These are phyloP conservation scores for Vanessa atalanta DNA, from an alignment of 1,140 invertebrate species.

Conservation along the genomic window DNA sequence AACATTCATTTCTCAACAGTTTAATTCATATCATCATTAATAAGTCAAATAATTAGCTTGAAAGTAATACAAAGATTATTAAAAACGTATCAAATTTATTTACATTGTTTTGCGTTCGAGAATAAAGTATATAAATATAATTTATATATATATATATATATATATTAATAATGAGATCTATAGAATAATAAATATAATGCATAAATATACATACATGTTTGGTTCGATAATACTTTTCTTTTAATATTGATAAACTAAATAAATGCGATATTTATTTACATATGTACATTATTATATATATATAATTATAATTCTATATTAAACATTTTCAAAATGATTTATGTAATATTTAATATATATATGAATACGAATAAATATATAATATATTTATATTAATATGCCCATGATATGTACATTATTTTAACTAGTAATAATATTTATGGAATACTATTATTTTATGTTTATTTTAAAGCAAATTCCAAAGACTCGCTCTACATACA, in stretches of 20 bases:
- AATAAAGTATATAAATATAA: constrained; percentile 32
- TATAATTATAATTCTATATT: constrained; percentile 36
- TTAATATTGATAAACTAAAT: constrained; percentile 51
- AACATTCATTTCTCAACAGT: constrained; percentile 49
- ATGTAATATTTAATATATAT: constrained; percentile 25
- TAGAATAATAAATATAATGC: constrained; percentile 26
- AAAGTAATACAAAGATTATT: constrained; percentile 41
- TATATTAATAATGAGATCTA: constrained; percentile 40
- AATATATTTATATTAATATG: constrained; percentile 38
- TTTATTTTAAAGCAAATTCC: constrained; percentile 65
- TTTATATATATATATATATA: constrained; percentile 28
- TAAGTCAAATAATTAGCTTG: constrained; percentile 51
- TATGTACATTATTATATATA: constrained; percentile 56
- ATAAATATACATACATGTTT: constrained; percentile 13
- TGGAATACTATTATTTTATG: constrained; percentile 22
- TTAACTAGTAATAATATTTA: constrained; percentile 31
- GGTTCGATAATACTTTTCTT: constrained; percentile 5
- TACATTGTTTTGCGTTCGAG: constrained; percentile 36
- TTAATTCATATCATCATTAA: constrained; percentile 55
- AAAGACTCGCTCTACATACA: constrained; percentile 61
- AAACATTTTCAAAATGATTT: constrained; percentile 31
- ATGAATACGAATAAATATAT: constrained; percentile 36
- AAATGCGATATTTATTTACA: constrained; percentile 71
- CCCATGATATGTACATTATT: constrained; percentile 42
- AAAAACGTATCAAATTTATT: constrained; percentile 36